Evolutionary conservation across 2,888 invertebrate species (phyloP), one percentile per base, ranked within the genome.

Genomic region (Helobdella robusta): DNA sequence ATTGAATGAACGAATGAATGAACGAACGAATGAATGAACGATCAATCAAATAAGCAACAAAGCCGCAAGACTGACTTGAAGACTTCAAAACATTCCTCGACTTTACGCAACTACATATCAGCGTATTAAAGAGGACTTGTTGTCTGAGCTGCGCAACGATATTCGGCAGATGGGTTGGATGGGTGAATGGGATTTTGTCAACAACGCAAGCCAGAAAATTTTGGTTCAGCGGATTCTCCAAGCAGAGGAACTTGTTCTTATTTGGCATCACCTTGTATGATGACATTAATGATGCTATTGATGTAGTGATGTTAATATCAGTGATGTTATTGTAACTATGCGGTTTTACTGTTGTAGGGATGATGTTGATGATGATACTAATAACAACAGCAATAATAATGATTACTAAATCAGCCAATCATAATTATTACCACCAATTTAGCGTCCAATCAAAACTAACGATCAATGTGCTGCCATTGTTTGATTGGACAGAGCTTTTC

Each of bases 151-250:
- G 85, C 46, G 86, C 85, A 44, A 95, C 83, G 72, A 95, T 88
- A 76, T 87, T 87, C 59, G 92, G 87, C 67, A 93, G 91, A 78
- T 92, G 91, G 6, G 88, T 86, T 1, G 94, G 93, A 81, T 93
- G 92, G 0, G 90, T 91, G 81, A 94, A 94, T 0, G 92, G 91
- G 66, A 95, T 87, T 68, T 86, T 87, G 60, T 84, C 82, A 60
- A 91, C 86, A 73, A 87, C 79, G 71, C 87, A 85, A 5, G 89
- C 91, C 69, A 87, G 85, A 79, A 89, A 72, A 81, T 73, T 77
- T 69, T 30, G 20, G 23, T 56, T 56, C 8, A 56, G 28, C 8
- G 56, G 56, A 20, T 56, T 56, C 11, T 1, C 18, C n/a, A 56
- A 56, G 32, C 56, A 56, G 11, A 32, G 1, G 15, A 15, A 15